A percentile compares a stretch with the other conserved stretches of the same genome.
Evolutionary conservation across 2,888 invertebrate species (phyloP).

Genomic region (Rotaria socialis): DNA sequence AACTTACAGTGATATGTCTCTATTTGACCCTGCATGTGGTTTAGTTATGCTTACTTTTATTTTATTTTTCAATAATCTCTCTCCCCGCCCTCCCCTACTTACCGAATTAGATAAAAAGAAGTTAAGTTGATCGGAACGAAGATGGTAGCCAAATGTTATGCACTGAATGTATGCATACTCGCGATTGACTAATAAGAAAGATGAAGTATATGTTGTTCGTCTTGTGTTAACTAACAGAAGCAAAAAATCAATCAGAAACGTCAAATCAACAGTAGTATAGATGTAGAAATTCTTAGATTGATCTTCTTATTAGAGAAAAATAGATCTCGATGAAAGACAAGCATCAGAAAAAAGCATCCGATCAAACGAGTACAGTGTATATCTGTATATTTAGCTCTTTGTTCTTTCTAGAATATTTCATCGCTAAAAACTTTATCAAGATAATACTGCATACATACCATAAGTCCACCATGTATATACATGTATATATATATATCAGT

Average conservation of each 20-base stretch:
- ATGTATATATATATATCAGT: background rate
- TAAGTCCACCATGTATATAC: background rate
- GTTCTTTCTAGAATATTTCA: background rate
- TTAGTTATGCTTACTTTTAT: background rate
- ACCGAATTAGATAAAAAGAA: background rate
- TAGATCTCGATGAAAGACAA: background rate
- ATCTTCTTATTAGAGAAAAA: background rate
- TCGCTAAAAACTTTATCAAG: background rate
- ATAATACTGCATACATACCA: background rate
- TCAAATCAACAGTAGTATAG: conserved; percentile 17
- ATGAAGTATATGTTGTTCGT: background rate
- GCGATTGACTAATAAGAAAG: conserved; percentile 2
- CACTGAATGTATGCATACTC: background rate
- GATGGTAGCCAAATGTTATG: background rate
- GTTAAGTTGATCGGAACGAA: background rate
- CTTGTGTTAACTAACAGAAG: background rate
- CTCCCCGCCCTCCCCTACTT: background rate
- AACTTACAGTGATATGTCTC: background rate
- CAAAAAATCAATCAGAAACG: conserved; percentile 1
- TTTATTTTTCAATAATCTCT: background rate
- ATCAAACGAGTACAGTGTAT: background rate
- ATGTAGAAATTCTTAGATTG: background rate
- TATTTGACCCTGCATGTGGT: background rate
- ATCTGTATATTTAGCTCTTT: background rate
- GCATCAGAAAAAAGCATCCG: background rate